Percentiles rank a stretch among this genome's conserved stretches.
phyloP scores from a whole-genome alignment of 1,140 invertebrate genomes.

The Zaprionus lachaisei region DNA sequence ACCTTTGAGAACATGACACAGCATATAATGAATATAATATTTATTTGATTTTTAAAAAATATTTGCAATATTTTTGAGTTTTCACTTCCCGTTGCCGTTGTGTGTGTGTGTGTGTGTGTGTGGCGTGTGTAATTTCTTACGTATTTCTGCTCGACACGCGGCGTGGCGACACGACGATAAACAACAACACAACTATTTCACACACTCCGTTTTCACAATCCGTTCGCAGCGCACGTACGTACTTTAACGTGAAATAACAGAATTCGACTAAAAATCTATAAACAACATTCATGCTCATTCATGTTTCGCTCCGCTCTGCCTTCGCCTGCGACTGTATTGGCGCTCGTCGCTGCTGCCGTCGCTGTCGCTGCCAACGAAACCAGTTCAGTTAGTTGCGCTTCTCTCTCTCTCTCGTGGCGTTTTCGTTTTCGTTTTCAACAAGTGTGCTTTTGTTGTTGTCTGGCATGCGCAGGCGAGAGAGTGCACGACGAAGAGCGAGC shows the following conservation, averaged over 20 bases:
- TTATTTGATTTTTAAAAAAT: conserved; percentile 12
- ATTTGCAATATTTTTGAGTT: conserved; percentile 7
- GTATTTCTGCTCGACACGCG: conserved; percentile 41
- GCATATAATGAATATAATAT: conserved; percentile 1
- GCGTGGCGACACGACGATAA: conserved; percentile 45
- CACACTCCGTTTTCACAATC: conserved; percentile 63
- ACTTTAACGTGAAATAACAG: conserved; percentile 84
- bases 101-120: neutral
- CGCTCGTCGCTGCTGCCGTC: conserved; percentile 2
- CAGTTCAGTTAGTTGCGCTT: conserved; percentile 60
- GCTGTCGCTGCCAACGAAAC: conserved; percentile 46
- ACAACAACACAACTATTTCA: conserved; percentile 33
- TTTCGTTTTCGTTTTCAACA: conserved; percentile 82
- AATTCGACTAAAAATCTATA: conserved; percentile 84
- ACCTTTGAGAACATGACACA: conserved; percentile 30
- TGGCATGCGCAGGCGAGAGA: conserved; percentile 53
- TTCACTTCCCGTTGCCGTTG: neutral
- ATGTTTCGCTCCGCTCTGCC: conserved; percentile 42
- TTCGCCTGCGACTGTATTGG: conserved; percentile 34
- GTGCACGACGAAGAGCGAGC: neutral
- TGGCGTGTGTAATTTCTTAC: conserved; percentile 35
- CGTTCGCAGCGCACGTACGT: conserved; percentile 74
- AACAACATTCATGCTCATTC: conserved; percentile 73
- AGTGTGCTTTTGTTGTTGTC: conserved; percentile 81
- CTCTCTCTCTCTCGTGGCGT: conserved; percentile 40